Evolutionary conservation across 1,140 invertebrate genomes (phyloP).

Genomic region (Diploscapter pachys): DNA sequence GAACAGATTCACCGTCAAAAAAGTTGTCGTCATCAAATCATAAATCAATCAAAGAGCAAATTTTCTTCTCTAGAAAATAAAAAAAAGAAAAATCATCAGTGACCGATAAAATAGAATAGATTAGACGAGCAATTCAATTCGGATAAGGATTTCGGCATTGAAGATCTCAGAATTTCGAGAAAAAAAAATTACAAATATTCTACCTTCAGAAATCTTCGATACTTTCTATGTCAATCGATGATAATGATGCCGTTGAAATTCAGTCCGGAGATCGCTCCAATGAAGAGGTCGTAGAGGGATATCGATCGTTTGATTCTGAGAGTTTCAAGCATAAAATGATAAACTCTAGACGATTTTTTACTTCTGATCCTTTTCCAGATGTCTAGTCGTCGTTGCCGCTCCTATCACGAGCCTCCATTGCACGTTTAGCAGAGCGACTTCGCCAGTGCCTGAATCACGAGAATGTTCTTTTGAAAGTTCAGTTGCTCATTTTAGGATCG

Average conservation of each 20-base stretch:
- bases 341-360: background rate
- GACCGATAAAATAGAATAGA: too few species aligned
- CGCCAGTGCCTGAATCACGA: constrained; percentile 34
- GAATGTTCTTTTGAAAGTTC: constrained; percentile 2
- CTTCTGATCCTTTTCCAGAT: constrained; percentile 11
- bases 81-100: too few species aligned
- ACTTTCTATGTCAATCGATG: constrained; percentile 23
- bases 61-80: too few species aligned
- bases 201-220: too few species aligned
- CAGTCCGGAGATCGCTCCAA: constrained; percentile 46
- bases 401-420: constrained; percentile 45
- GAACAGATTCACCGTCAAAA: too few species aligned
- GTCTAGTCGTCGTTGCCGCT: constrained; percentile 45
- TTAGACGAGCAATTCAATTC: too few species aligned
- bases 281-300: constrained; percentile 47
- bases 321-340: constrained; percentile 8
- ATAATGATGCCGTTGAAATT: constrained; percentile 52
- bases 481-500: constrained; percentile 3
- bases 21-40: too few species aligned
- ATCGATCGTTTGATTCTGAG: constrained; percentile 14
- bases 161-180: too few species aligned
- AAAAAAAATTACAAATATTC: too few species aligned
- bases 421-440: constrained; percentile 47
- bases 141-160: too few species aligned
- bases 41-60: too few species aligned